These are phyloP conservation scores for Vidua macroura DNA, from an alignment of 2,113 vertebrate species.

Conservation along the genomic window DNA sequence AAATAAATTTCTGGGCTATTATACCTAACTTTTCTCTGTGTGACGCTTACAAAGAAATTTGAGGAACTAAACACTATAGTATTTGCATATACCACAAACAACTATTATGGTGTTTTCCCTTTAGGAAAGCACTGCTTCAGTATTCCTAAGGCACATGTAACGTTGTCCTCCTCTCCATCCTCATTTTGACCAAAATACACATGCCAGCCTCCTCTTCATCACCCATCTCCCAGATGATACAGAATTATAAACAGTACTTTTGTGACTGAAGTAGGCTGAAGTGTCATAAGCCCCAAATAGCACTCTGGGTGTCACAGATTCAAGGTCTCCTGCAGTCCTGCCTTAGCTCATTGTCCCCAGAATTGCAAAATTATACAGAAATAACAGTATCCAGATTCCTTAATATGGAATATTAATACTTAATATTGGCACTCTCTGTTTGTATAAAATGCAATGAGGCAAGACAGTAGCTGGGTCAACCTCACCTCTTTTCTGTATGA, in stretches of 20 bases:
- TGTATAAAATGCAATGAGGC: not conserved
- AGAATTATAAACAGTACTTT: not conserved
- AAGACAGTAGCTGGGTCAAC: not conserved
- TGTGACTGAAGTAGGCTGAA: not conserved
- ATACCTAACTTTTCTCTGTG: not conserved
- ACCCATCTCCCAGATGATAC: not conserved
- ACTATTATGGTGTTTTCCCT: not conserved
- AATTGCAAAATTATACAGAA: accelerated
- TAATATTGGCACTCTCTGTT: not conserved
- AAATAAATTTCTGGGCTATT: not conserved
- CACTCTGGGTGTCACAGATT: not conserved
- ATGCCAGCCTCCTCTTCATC: not conserved
- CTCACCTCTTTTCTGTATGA: not conserved
- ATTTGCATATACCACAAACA: not conserved
- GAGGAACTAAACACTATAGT: not conserved
- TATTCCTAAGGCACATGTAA: not conserved
- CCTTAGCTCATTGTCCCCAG: not conserved
- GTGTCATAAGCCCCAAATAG: not conserved
- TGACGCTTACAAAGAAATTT: not conserved
- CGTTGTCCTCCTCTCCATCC: not conserved
- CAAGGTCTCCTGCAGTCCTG: not conserved
- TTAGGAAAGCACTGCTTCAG: not conserved
- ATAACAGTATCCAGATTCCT: not conserved
- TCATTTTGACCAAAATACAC: not conserved
- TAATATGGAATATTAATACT: not conserved